Base-by-base conservation (phyloP, 2,797 vertebrate species). In the Gallinago solitaria region DNA sequence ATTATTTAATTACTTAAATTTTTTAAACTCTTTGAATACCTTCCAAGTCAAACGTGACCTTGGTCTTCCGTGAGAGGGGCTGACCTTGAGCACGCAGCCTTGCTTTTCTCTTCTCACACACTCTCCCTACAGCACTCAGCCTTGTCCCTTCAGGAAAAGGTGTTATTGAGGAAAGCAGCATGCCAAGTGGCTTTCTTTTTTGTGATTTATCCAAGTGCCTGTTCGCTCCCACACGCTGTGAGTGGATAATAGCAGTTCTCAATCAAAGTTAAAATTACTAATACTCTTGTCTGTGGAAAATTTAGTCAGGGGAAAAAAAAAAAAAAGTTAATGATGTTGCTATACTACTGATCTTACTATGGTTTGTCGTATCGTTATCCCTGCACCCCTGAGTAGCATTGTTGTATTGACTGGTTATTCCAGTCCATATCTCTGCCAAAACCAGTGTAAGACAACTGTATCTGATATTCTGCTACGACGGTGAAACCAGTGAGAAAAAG, bases 261-360 rank as follows among this genome's bases (percentile, higher is more conserved):
- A 95, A 95, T 96, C 95, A 96, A 95, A 93, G 90, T n/a, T 89
- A 95, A 92, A 96, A 97, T 93, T 90, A 89, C 74, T 84, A 93
- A 89, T 2, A 10, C 86, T 96, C 81, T 94, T 77, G 93, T 95
- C 95, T 93, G 93, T 64, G 77, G 64, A 96, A 96, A 96, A 92
- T 89, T 51, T 93, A 94, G 59, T 74, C 12, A 21, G 77, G 50
- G 25, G 30, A 30, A 53, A 30, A 30, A 6, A 25, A 41, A 45
- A 85, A 78, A 39, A 53, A 60, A 48, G 56, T 91, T 92, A 95
- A 89, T 33, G 43, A 91, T 85, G 75, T n/a, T 81, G 60, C 90
- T 83, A 5, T 76, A 91, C 59, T 91, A 93, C 90, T 5, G 15
- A 6, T 79, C 56, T 79, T 93, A 95, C 78, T 94, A 93, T 32